Evolutionary conservation across 2,797 vertebrate species (phyloP), one percentile per base, ranked within the genome.

Genomic region (Ambastaia sidthimunki): DNA sequence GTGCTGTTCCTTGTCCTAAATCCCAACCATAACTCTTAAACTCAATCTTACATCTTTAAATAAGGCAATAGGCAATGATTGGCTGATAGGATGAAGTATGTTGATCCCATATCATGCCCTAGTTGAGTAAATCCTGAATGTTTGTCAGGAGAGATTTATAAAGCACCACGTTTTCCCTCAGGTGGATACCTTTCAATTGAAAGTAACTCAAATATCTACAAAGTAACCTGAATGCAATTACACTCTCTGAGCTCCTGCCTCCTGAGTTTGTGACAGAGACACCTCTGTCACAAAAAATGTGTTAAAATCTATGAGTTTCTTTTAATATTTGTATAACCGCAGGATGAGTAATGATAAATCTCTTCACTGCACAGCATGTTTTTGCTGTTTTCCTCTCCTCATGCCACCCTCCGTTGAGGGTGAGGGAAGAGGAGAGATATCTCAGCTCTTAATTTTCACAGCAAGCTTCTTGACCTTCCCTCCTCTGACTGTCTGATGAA

Each of bases 341-440:
- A n/a, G 62, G 71, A 55, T 76, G 50, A 72, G 66, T 80, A 76
- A 47, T 71, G 50, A 59, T 82, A 78, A 84, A 80, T 83, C 80
- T 76, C 37, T 7, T 69, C 50, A 55, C n/a, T 67, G 73, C 63
- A 77, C 54, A 55, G 71, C 60, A 52, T 78, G 52, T 84, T 80
- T 76, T 83, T 63, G 82, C 74, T 63, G 47, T 47, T 68, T 73
- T 82, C 37, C 50, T 59, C 18, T 28, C 59, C 71, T 82, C 59
- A 25, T 77, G 63, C 37, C 25, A 50, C 37, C 71, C 76, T 67
- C 37, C 34, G 37, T 63, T 73, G 66, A 47, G 70, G 52, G 25
- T n/a, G 12, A 59, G 65, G 44, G 71, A 37, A 19, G 19, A 41
- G 18, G 15, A 65, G 57, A 69, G 75, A 81, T 65, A 4, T 70